Base-by-base conservation (phyloP, 2,888 invertebrate species). In the Papilio elwesi region DNA sequence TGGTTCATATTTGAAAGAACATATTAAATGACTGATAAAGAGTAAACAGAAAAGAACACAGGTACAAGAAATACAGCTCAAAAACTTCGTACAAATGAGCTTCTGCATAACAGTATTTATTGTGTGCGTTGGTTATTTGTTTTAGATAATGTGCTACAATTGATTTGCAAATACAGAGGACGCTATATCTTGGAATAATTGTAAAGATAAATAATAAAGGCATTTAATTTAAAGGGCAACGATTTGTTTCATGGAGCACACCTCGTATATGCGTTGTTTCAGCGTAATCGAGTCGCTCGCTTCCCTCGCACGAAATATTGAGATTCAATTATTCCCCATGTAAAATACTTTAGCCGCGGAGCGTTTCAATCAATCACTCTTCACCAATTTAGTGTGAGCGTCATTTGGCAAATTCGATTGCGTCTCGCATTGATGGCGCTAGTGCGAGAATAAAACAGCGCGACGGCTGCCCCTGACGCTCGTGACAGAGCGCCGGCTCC, bases 401-500 rank as follows among this genome's bases (percentile, higher is more conserved):
- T 91, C 88, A 90, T 91, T 92, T 91, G 86, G 88, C 87, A 88
- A 90, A 90, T 89, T 90, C 87, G 89, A 92, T 92, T 90, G 87
- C 89, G 86, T 89, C 84, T 85, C 84, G 81, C 85, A 88, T 88
- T 88, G 87, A 83, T 83, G 80, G 83, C 83, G 83, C 84, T 85
- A 85, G 87, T 84, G 85, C 83, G 87, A 87, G 88, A 87, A 90
- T 90, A 89, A 90, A 92, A 89, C 88, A 86, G 84, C 82, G 85
- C 85, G 83, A 82, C 90, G 88, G 89, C 83, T 92, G 92, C 80
- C 80, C 84, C 81, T 90, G 91, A 92, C 90, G 88, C 82, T 84
- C 86, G 82, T 90, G 90, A 90, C 87, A 86, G 85, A 87, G 83
- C 84, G 76, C 81, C 79, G 76, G 83, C 83, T 79, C 80, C 83